Evolutionary conservation across 1,140 invertebrate species (phyloP), one percentile per base, ranked within the genome.

Genomic region (Drosophila sp.): DNA sequence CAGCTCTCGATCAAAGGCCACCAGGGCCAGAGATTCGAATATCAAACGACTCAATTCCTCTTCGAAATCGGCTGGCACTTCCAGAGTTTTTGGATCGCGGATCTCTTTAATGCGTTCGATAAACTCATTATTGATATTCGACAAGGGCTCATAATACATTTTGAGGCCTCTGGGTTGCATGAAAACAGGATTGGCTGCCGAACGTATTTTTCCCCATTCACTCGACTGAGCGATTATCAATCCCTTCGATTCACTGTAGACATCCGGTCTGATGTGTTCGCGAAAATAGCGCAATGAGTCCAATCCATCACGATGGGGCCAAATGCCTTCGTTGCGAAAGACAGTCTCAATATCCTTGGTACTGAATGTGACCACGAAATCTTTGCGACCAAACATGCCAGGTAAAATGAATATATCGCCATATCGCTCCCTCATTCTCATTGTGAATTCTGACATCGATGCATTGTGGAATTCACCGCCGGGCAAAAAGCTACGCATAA

Each of bases 241-340:
- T 4, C 80, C 78, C 33, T 70, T 58, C 3, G 32, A 1, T 8
- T 81, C 69, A 0, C 58, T 71, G 58, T 72, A 79, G 3, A 76
- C 68, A 54, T 82, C 79, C 0, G 75, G 75, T 1, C 82, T 11
- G 0, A 79, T 40, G 2, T 86, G 63, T 2, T 72, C 5, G 0
- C 84, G 82, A 44, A 78, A 90, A 23, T 91, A 80, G 4, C 66
- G 3, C 6, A 90, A 17, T 4, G 85, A 80, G 1, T 90, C 79
- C 25, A 91, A 23, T 2, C 70, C 65, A 0, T 74, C 73, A 1
- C 90, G 90, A 32, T 47, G 33, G 7, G 91, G 91, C 91, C 91
- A 92, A 7, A 78, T 30, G 0, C 91, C 91, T n/a, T 91, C 89
- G 2, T 77, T 85, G n/a, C 89, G 89, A n/a, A 74, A 91, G 0